Conservation (phyloP, 2,888 invertebrate species). For the Orchesellides sinensis region DNA sequence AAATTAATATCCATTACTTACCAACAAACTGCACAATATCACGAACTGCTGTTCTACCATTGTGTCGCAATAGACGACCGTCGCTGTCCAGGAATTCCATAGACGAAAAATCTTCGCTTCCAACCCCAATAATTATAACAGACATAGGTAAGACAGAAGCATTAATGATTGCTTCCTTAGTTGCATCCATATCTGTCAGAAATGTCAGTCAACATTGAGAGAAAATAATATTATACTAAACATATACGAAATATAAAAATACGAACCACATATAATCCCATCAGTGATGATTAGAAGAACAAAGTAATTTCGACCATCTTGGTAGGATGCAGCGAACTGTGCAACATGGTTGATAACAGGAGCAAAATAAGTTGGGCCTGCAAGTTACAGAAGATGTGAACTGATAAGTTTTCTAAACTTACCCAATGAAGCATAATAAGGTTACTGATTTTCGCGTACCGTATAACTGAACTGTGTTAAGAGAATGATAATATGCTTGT, state of each 20-base stretch:
- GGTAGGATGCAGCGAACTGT: constrained; percentile 78
- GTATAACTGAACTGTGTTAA: constrained; percentile 75
- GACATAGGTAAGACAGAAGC: constrained; percentile 79
- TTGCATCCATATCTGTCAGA: constrained; percentile 73
- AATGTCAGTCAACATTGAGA: neutral
- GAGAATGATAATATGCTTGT: constrained; percentile 77
- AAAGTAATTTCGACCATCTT: constrained; percentile 80
- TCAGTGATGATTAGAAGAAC: constrained; percentile 82
- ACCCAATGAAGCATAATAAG: neutral
- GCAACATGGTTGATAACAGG: constrained; percentile 80
- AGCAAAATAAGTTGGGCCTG: constrained; percentile 81
- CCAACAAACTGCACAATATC: constrained; percentile 81
- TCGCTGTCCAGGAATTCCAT: constrained; percentile 82
- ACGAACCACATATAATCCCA: constrained; percentile 78
- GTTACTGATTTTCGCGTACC: constrained; percentile 26
- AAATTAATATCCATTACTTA: constrained; percentile 42
- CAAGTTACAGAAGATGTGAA: constrained; percentile 76
- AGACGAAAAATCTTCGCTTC: constrained; percentile 81
- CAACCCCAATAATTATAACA: constrained; percentile 81
- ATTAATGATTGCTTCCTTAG: constrained; percentile 76
- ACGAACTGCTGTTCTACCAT: constrained; percentile 78
- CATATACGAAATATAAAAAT: neutral
- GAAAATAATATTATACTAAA: neutral
- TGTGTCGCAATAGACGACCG: constrained; percentile 76
- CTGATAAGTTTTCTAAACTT: neutral